Base-by-base conservation (phyloP, 2,113 vertebrate species). In the Spea bombifrons region DNA sequence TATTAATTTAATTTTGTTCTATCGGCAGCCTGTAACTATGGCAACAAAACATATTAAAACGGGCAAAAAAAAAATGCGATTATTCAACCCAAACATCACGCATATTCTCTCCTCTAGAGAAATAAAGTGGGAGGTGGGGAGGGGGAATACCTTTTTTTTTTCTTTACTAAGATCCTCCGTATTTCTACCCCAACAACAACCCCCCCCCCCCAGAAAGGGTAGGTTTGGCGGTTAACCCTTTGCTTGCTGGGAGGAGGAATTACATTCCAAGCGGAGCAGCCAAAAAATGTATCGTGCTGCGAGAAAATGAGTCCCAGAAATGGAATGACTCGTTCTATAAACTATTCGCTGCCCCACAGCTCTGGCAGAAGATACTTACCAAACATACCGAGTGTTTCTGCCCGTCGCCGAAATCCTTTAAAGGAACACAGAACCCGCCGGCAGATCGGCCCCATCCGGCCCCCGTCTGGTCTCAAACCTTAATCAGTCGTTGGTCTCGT, bases 21-120 rank as follows among this genome's bases (percentile, higher is more conserved):
- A 80, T 66, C 70, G 48, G 77, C 77, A 66, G 63, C 71, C 73
- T 63, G 70, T 73, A 80, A 80, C 77, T 80, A 73, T 80, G 77
- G 77, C 63, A 80, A 80, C 70, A 73, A 72, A 80, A 80, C 7
- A 73, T 63, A 80, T 80, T 66, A 80, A 79, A 78, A 47, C 3
- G 70, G 44, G 63, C n/a, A 17, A 53, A 46, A 17, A 53, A 46
- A 46, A 55, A 65, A 66, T 76, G 46, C 59, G 50, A 73, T 73
- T 73, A 73, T 52, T 66, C 43, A 13, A 12, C 8, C 3, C 70
- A 13, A 46, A 13, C 70, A 63, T 73, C 57, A 78, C 46, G 2
- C 48, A 4, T 55, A 78, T 71, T 78, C 69, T 78, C 68, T 48
- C 52, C 43, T 46, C 10, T 43, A 55, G 55, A 59, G 1, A 59